Evolutionary conservation across 2,888 invertebrate genomes (phyloP).

Genomic region (Ichneumoninae sp.): DNA sequence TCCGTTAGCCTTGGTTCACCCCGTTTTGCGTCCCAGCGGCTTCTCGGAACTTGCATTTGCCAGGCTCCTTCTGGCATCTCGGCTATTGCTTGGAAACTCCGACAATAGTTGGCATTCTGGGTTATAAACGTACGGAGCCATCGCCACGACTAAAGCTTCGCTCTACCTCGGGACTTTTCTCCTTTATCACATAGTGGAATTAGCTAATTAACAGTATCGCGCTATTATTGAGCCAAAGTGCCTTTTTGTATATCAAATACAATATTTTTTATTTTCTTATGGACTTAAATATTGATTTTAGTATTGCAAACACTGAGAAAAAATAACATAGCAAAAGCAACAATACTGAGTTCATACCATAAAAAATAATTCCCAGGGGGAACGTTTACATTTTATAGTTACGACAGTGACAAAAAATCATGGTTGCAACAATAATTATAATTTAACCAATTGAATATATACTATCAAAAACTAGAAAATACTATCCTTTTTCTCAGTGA

Average conservation of each 20-base stretch:
- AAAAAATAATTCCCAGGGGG: too few species aligned
- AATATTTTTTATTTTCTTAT: neutral
- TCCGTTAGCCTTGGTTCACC: conserved; percentile 22
- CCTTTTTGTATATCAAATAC: neutral
- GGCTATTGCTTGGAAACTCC: conserved; percentile 61
- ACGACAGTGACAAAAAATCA: too few species aligned
- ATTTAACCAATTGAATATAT: too few species aligned
- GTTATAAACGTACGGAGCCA: conserved; percentile 48
- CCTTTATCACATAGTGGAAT: conserved; percentile 34
- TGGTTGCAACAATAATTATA: too few species aligned
- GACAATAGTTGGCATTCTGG: conserved; percentile 61
- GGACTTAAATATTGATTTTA: neutral
- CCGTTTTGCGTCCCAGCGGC: conserved; percentile 36
- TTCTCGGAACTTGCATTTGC: conserved; percentile 55
- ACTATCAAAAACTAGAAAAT: too few species aligned
- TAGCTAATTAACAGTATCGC: conserved; percentile 35
- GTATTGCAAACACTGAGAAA: neutral
- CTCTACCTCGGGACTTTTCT: conserved; percentile 9
- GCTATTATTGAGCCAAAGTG: neutral
- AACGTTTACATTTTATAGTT: too few species aligned
- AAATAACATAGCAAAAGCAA: too few species aligned
- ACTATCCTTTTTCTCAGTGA: too few species aligned
- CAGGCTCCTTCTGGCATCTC: conserved; percentile 45
- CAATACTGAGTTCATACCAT: too few species aligned
- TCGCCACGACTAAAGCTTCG: conserved; percentile 24